Percentiles rank a stretch among this genome's conserved stretches.
These are phyloP conservation scores for Pitangus sulphuratus DNA, from an alignment of 2,797 vertebrate species.

Conservation along the genomic window DNA sequence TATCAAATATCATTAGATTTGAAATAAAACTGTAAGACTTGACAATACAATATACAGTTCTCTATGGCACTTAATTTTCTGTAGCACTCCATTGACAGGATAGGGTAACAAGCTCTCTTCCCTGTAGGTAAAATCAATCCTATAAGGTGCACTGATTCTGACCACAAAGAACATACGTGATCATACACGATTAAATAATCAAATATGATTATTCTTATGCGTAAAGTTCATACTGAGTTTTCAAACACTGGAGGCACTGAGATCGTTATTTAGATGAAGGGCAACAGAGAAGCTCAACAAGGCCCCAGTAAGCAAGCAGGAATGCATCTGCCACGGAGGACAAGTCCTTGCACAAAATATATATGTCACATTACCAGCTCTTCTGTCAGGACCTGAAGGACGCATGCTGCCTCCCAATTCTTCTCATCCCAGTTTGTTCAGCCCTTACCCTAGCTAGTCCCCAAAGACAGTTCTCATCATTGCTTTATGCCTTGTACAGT, in stretches of 20 bases:
- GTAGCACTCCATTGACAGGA: neutral
- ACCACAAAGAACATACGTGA: neutral
- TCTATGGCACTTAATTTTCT: neutral
- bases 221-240: neutral
- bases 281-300: neutral
- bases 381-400: neutral
- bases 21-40: neutral
- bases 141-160: neutral
- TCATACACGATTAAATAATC: neutral
- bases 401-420: neutral
- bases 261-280: neutral
- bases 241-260: neutral
- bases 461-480: neutral
- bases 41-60: neutral
- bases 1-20: neutral
- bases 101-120: neutral
- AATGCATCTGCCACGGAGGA: neutral
- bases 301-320: neutral
- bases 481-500: neutral
- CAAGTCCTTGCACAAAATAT: neutral
- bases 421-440: neutral
- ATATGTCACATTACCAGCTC: neutral
- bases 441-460: accelerated
- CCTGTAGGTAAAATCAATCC: neutral
- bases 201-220: neutral